Percentiles rank a stretch among this genome's conserved stretches.
Evolutionary conservation across 2,113 vertebrate species (phyloP).

Genomic region (Scomber scombrus): DNA sequence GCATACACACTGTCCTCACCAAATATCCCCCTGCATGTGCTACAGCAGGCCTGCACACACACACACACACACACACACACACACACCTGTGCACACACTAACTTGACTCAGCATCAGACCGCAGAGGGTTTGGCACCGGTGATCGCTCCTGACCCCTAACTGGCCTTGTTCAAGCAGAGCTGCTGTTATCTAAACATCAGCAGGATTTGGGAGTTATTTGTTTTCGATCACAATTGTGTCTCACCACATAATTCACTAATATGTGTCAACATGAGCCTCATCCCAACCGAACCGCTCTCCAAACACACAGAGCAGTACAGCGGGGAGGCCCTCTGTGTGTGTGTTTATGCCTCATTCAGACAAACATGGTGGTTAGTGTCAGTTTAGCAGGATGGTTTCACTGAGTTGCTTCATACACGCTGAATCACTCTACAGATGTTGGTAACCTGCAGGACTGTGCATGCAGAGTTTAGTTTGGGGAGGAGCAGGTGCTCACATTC

Average conservation of each 20-base stretch:
- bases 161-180: slow-evolving; percentile 16
- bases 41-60: slow-evolving; percentile 1
- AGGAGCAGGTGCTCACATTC: too few relatives aligned
- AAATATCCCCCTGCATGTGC: slow-evolving; percentile 10
- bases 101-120: slow-evolving; percentile 35
- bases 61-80: background rate
- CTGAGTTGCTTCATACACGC: too few relatives aligned
- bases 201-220: slow-evolving; percentile 34
- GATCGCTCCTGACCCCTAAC: slow-evolving; percentile 12
- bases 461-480: too few relatives aligned
- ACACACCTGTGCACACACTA: slow-evolving; percentile 4
- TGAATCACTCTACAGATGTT: background rate
- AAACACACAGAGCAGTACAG: slow-evolving; percentile 26
- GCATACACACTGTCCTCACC: slow-evolving; percentile 29
- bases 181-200: slow-evolving; percentile 21
- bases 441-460: too few relatives aligned
- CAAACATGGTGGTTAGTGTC: background rate
- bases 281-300: slow-evolving; percentile 5
- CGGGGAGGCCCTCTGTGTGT: background rate
- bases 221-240: slow-evolving; percentile 43
- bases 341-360: background rate
- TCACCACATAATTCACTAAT: slow-evolving; percentile 44
- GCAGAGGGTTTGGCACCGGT: slow-evolving; percentile 14
- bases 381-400: too few relatives aligned
- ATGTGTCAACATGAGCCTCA: slow-evolving; percentile 19